phyloP scores from a whole-genome alignment of 2,888 invertebrate species.

The Yponomeuta plumbellus region DNA sequence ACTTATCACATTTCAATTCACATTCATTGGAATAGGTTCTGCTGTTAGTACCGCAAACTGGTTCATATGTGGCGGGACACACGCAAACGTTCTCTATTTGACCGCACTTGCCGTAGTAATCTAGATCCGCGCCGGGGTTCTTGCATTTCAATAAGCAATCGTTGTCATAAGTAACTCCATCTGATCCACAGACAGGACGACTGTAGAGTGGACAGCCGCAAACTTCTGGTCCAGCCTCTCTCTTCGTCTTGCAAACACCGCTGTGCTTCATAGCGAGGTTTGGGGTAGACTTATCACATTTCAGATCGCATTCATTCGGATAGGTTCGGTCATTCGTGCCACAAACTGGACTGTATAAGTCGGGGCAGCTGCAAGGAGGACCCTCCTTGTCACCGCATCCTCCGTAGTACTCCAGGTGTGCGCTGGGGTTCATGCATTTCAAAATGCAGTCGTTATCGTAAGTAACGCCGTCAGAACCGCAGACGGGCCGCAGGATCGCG shows the following conservation, averaged over 20 bases:
- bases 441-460: slow-evolving; percentile 82
- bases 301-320: slow-evolving; percentile 34
- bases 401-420: slow-evolving; percentile 4
- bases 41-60: slow-evolving; percentile 41
- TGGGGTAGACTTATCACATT: slow-evolving; percentile 27
- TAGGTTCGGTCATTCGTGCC: slow-evolving; percentile 39
- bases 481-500: slow-evolving; percentile 59
- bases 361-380: too few species aligned
- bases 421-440: slow-evolving; percentile 42
- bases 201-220: too few species aligned
- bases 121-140: slow-evolving; percentile 16
- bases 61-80: background rate
- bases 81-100: too few species aligned
- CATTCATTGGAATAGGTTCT: slow-evolving; percentile 38
- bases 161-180: slow-evolving; percentile 81
- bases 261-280: too few species aligned
- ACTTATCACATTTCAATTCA: slow-evolving; percentile 31
- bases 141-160: slow-evolving; percentile 78
- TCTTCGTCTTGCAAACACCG: background rate
- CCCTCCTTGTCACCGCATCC: too few species aligned
- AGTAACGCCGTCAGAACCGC: slow-evolving; percentile 81
- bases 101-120: too few species aligned
- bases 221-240: background rate
- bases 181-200: slow-evolving; percentile 79
- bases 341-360: slow-evolving; percentile 30